Base-by-base conservation (phyloP, 2,113 vertebrate genomes). In the Cyphomyrus plagiostoma region DNA sequence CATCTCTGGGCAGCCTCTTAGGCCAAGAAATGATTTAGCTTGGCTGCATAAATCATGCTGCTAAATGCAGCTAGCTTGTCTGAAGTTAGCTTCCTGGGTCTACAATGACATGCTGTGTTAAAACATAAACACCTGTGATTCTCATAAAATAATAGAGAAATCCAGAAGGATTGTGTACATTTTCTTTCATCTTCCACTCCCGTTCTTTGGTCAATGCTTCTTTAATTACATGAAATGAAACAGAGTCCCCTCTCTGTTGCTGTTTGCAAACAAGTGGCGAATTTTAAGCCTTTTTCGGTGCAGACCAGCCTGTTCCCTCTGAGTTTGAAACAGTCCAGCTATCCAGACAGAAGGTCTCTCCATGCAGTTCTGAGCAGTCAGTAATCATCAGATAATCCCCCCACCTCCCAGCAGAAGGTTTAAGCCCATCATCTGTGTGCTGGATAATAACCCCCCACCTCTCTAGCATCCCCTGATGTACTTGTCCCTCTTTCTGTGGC, bases 361-460 rank as follows among this genome's bases (percentile, higher is more conserved):
- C 45, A 62, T 86, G 26, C 42, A 2, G 23, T 39, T 39, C 26
- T 9, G 66, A 23, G 62, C 9, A 50, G 58, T 49, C 10, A 49
- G 49, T 42, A 82, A 42, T 56, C 85, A 91, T 92, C 89, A 92
- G 87, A 86, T 91, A 90, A 80, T 19, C 74, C 35, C 35, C 4
- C 74, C 74, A 19, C 74, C 74, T 35, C 66, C 66, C 26, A 9
- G 21, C 6, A 11, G 66, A n/a, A 11, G 62, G 62, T 70, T 70
- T 52, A 49, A 80, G 15, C 62, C 91, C 62, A 89, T 92, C 92
- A 87, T 92, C 90, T 89, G 66, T 30, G 70, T 85, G 89, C 56
- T 82, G 90, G 88, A 91, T 90, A 89, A 91, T 92, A 91, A 91
- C 91, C 91, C 89, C 89, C 89, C n/a, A 77, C 89, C 89, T 89